Percentiles rank a stretch among this genome's conserved stretches.
phyloP scores from a whole-genome alignment of 2,797 vertebrate species.

The Chloroceryle inda region DNA sequence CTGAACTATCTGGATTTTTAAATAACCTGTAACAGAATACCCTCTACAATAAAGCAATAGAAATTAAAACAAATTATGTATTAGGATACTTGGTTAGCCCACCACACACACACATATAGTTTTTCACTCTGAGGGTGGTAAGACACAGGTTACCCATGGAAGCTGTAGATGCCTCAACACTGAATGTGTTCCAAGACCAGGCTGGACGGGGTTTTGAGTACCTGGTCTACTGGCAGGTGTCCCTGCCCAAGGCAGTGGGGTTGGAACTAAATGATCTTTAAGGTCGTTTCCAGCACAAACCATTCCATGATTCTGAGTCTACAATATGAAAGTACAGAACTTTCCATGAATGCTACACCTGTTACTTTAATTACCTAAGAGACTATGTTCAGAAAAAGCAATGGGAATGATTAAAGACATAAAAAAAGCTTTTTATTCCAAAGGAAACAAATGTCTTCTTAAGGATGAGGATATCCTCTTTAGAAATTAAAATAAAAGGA shows the following conservation, averaged over 20 bases:
- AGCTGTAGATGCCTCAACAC: background rate
- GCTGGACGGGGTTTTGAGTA: background rate
- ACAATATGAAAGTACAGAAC: background rate
- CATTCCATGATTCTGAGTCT: too few relatives aligned
- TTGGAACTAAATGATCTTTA: too few relatives aligned
- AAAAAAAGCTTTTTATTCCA: background rate
- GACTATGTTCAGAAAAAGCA: background rate
- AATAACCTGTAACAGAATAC: background rate
- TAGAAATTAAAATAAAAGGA: background rate
- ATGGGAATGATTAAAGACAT: background rate
- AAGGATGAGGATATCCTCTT: background rate
- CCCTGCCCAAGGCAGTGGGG: background rate
- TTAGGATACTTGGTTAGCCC: background rate
- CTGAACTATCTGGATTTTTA: background rate
- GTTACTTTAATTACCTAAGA: background rate
- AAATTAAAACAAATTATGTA: background rate
- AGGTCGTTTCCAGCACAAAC: too few relatives aligned
- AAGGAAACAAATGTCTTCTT: background rate
- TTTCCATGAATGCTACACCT: background rate
- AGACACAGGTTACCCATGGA: background rate
- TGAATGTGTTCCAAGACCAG: background rate
- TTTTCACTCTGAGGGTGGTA: too few relatives aligned
- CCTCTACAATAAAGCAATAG: background rate
- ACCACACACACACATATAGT: accelerated
- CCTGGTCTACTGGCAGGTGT: background rate